Evolutionary conservation across 30 jellyfish, hydroid and myxozoan species (phyloP).

Genomic region (Sanderia malayensis): DNA sequence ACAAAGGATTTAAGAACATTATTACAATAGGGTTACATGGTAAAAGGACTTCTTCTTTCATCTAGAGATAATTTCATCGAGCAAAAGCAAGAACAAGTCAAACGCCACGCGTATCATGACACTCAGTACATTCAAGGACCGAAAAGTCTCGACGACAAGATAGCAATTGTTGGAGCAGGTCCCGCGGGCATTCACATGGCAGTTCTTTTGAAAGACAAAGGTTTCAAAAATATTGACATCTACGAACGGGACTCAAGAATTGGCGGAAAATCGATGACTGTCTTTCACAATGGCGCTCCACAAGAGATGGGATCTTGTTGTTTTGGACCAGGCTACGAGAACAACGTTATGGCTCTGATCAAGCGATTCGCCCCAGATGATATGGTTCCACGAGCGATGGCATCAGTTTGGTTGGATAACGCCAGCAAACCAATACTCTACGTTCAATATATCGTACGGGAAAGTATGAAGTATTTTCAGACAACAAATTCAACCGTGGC

Average conservation of each 20-base stretch:
- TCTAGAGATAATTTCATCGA: neutral
- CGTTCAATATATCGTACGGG: conserved; percentile 31
- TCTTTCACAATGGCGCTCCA: conserved; percentile 34
- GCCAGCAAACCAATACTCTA: conserved; percentile 32
- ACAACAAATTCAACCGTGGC: conserved; percentile 14
- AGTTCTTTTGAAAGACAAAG: conserved; percentile 51
- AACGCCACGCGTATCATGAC: neutral
- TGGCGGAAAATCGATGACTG: conserved; percentile 85
- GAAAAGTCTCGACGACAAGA: conserved; percentile 37
- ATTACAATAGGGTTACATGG: too few species aligned
- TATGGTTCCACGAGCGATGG: conserved; percentile 39
- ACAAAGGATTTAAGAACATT: too few species aligned
- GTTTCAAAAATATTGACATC: conserved; percentile 66
- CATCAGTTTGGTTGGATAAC: conserved; percentile 76
- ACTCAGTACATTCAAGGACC: conserved; percentile 65
- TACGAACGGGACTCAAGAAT: conserved; percentile 56
- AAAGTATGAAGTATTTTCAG: conserved; percentile 30
- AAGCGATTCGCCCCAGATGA: conserved; percentile 55
- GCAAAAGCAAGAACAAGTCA: neutral
- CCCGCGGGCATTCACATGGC: conserved; percentile 95
- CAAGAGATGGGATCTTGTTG: conserved; percentile 89
- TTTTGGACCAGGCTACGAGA: conserved; percentile 76
- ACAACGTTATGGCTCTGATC: conserved; percentile 47
- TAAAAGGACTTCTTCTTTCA: too few species aligned
- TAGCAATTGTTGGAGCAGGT: conserved; percentile 95